Conservation (phyloP, 2,888 invertebrate species). For the Pollenia griseotomentosa region DNA sequence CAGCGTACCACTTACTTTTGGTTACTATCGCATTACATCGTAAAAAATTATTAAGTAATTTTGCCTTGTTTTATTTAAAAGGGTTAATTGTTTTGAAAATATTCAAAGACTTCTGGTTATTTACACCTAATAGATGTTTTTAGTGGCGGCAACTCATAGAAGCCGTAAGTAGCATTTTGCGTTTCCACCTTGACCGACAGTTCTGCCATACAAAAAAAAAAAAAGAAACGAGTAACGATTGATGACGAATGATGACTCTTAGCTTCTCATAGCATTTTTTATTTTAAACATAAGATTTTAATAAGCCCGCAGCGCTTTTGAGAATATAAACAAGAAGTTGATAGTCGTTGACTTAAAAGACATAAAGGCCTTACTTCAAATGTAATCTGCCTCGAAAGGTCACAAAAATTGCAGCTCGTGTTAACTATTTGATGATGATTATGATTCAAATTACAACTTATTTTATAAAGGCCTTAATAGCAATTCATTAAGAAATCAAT, state of each 20-base stretch:
- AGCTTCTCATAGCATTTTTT: background rate
- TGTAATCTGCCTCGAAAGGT: background rate
- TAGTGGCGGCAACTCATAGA: background rate
- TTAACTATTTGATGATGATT: slow-evolving; percentile 40
- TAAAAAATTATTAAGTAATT: no score
- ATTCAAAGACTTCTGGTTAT: slow-evolving; percentile 23
- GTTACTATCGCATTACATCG: no score
- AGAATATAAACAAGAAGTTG: background rate
- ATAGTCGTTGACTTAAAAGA: background rate
- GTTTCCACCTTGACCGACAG: slow-evolving; percentile 69
- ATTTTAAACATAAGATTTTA: slow-evolving; percentile 10
- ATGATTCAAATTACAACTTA: slow-evolving; percentile 40
- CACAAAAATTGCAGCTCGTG: slow-evolving; percentile 36
- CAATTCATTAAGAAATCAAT: slow-evolving; percentile 27
- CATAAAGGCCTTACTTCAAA: background rate
- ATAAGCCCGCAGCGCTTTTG: slow-evolving; percentile 41
- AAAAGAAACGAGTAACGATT: background rate
- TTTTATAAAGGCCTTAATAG: slow-evolving; percentile 19
- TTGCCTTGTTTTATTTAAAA: background rate
- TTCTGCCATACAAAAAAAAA: background rate
- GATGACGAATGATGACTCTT: slow-evolving; percentile 5
- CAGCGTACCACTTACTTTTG: no score
- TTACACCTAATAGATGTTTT: slow-evolving; percentile 13
- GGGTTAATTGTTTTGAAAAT: slow-evolving; percentile 32
- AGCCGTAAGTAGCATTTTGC: slow-evolving; percentile 52